Conservation (phyloP, 2,113 vertebrate species). For the Atrichornis clamosus region DNA sequence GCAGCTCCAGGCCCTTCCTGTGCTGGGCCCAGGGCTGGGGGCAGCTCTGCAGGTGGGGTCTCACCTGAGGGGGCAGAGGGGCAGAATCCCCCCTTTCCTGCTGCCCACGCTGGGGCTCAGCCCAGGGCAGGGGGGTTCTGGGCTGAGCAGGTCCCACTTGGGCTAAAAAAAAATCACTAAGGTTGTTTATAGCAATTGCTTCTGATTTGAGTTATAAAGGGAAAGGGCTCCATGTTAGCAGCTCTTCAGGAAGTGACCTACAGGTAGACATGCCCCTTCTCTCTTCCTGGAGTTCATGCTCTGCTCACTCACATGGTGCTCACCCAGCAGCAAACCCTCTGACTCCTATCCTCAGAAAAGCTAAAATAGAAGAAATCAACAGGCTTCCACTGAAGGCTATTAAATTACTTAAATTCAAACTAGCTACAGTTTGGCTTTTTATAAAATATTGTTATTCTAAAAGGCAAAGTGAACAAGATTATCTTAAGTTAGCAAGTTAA, state of each 20-base stretch:
- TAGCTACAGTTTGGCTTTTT: background rate
- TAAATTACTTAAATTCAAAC: background rate
- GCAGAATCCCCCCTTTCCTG: background rate
- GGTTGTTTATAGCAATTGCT: background rate
- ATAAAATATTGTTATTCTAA: background rate
- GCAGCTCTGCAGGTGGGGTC: background rate
- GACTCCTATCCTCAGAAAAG: background rate
- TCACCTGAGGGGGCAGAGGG: background rate
- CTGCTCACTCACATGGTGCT: background rate
- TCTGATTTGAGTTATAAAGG: background rate
- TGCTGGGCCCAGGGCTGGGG: background rate
- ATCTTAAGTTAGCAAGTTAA: background rate
- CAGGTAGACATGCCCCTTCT: background rate
- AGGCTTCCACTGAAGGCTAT: background rate
- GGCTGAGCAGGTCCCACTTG: too few relatives aligned
- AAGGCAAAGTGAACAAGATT: background rate
- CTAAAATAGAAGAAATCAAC: background rate
- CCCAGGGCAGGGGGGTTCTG: background rate
- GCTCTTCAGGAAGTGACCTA: background rate
- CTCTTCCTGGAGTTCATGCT: background rate
- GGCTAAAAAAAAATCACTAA: background rate
- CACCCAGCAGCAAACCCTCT: background rate
- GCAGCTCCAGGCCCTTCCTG: background rate
- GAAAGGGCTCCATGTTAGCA: background rate
- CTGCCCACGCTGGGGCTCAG: background rate